These are phyloP conservation scores for Aphyosemion australe DNA, from an alignment of 2,113 vertebrate genomes.

Conservation along the genomic window DNA sequence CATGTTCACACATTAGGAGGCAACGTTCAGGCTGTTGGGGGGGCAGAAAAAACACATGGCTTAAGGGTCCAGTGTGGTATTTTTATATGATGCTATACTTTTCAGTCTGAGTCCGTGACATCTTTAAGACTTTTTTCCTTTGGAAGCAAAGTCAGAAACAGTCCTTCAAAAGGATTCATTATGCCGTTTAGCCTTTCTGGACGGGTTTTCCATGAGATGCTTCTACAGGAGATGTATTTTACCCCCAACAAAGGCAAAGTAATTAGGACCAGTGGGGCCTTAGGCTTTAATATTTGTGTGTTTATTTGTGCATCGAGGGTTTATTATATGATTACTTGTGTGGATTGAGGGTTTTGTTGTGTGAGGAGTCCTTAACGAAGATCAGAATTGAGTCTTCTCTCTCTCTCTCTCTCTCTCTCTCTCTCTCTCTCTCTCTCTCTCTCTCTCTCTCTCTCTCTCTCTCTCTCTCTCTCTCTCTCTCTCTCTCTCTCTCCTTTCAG, in stretches of 20 bases:
- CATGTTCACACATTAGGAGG: conserved; percentile 63
- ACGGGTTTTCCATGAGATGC: conserved; percentile 35
- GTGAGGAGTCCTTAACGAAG: conserved; percentile 43
- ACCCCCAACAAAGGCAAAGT: conserved; percentile 48
- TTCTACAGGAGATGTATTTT: conserved; percentile 43
- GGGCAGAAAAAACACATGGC: conserved; percentile 28
- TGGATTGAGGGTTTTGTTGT: conserved; percentile 37
- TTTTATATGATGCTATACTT: conserved; percentile 40
- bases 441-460: neutral
- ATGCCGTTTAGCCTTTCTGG: conserved; percentile 17
- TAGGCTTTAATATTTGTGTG: conserved; percentile 12
- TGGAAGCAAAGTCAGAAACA: conserved; percentile 1
- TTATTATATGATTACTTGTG: conserved; percentile 54
- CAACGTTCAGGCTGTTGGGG: conserved; percentile 44
- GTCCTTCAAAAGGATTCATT: conserved; percentile 31
- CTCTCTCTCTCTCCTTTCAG: neutral
- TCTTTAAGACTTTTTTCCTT: conserved; percentile 19
- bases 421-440: neutral
- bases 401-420: neutral
- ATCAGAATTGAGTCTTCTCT: conserved; percentile 38
- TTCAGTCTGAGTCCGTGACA: conserved; percentile 38
- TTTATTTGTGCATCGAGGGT: conserved; percentile 25
- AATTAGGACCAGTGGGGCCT: conserved; percentile 54
- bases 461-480: neutral
- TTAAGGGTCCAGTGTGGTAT: conserved; percentile 30